Conservation (phyloP, 1,140 invertebrate species). For the Drosophila lowei region DNA sequence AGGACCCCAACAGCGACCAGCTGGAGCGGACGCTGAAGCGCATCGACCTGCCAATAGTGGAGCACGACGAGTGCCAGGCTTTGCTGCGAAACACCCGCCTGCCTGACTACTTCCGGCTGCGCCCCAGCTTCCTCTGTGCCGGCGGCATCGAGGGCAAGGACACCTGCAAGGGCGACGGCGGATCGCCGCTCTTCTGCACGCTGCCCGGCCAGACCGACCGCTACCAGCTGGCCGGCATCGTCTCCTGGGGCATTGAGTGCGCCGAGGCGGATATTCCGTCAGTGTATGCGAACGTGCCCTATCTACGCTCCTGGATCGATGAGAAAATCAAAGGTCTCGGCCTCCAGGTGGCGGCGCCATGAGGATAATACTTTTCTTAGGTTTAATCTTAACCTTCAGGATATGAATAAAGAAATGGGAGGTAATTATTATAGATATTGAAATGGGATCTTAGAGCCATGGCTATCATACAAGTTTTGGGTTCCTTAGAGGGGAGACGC, state of each 20-base stretch:
- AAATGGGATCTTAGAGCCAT: neutral
- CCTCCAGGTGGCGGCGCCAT: constrained; percentile 12
- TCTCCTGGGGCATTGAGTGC: constrained; percentile 84
- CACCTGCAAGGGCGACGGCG: constrained; percentile 87
- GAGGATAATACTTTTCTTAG: neutral
- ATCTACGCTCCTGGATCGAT: constrained; percentile 86
- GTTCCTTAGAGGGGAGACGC: too few relatives aligned
- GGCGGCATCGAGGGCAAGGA: constrained; percentile 88
- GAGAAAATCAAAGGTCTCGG: constrained; percentile 44
- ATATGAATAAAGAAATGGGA: constrained; percentile 4
- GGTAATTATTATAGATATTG: too few relatives aligned
- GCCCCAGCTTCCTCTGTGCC: constrained; percentile 85
- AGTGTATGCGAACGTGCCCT: constrained; percentile 88
- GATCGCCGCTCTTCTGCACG: constrained; percentile 87
- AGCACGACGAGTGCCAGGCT: constrained; percentile 84
- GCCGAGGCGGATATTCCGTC: constrained; percentile 87
- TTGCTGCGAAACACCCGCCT: constrained; percentile 85
- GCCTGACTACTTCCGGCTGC: constrained; percentile 86
- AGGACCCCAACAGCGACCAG: constrained; percentile 84
- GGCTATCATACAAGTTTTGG: constrained; percentile 4
- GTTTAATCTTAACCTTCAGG: neutral
- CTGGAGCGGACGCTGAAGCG: constrained; percentile 84
- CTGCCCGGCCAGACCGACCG: constrained; percentile 82
- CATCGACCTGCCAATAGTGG: constrained; percentile 86
- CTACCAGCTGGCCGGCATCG: constrained; percentile 86